phyloP scores from a whole-genome alignment of 2,888 invertebrate species.

The Meandrusa payeni region DNA sequence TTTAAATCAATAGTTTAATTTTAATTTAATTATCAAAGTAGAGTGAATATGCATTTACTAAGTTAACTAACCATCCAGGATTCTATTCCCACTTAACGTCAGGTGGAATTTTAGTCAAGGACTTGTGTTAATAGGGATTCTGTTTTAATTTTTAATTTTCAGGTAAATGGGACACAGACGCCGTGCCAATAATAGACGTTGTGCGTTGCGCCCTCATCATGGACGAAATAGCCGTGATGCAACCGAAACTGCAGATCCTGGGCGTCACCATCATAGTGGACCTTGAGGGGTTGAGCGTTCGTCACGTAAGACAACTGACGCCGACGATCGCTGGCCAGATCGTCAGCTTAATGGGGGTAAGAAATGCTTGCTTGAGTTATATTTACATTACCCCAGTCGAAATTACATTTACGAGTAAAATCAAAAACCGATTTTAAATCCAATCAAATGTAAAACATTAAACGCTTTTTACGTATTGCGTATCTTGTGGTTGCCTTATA shows the following conservation, averaged over 20 bases:
- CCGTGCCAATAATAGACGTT: slow-evolving; percentile 57
- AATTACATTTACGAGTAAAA: no score
- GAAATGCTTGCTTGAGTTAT: slow-evolving; percentile 21
- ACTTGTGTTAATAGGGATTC: no score
- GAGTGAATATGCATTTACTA: no score
- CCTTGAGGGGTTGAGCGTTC: slow-evolving; percentile 55
- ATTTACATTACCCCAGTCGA: slow-evolving; percentile 1
- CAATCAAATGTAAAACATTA: no score
- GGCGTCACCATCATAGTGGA: slow-evolving; percentile 70
- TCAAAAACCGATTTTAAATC: no score
- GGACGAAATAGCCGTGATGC: slow-evolving; percentile 67
- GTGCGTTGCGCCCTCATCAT: slow-evolving; percentile 63
- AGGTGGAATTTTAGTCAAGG: no score
- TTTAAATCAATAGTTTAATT: no score
- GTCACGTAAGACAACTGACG: slow-evolving; percentile 56
- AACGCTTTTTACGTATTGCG: no score
- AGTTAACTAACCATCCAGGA: no score
- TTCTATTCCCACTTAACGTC: no score
- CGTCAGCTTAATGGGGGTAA: slow-evolving; percentile 67
- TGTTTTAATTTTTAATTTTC: slow-evolving; percentile 27
- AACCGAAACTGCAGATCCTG: slow-evolving; percentile 67
- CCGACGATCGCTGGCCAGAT: slow-evolving; percentile 63
- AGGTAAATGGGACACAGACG: slow-evolving; percentile 64
- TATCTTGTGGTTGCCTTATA: no score
- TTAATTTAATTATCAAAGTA: no score